Conservation (phyloP, 2,888 invertebrate species). For the Machimus atricapillus region DNA sequence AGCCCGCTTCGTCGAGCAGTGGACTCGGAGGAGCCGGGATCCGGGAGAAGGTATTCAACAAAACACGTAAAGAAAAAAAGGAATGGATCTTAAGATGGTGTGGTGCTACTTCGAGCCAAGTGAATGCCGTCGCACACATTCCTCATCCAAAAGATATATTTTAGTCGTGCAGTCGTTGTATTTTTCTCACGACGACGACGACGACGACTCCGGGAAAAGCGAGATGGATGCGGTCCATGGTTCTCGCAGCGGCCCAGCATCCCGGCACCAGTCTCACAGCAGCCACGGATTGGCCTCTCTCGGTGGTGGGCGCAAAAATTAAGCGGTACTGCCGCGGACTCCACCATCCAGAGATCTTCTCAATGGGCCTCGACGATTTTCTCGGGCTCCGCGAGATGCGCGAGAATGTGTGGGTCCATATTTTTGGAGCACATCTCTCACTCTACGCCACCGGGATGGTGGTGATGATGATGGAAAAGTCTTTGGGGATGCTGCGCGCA, state of each 20-base stretch:
- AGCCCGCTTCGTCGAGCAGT: background rate
- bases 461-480: conserved; percentile 44
- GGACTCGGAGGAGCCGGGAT: background rate
- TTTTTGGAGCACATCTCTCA: background rate
- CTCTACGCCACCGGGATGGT: background rate
- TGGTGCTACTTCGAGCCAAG: background rate
- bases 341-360: background rate
- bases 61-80: background rate
- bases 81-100: background rate
- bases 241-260: conserved; percentile 1
- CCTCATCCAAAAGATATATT: background rate
- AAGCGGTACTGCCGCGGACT: background rate
- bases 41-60: background rate
- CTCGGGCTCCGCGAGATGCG: background rate
- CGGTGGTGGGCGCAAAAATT: background rate
- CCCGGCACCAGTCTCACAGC: background rate
- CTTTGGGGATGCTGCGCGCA: conserved; percentile 46
- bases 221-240: conserved; percentile 31
- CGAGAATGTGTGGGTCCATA: background rate
- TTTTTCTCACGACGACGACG: conserved; percentile 10
- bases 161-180: background rate
- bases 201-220: background rate
- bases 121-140: background rate
- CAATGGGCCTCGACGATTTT: conserved; percentile 7
- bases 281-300: background rate